Evolutionary conservation across 2,797 vertebrate genomes (phyloP), one percentile per base, ranked within the genome.

Genomic region (Cottoperca gobio): DNA sequence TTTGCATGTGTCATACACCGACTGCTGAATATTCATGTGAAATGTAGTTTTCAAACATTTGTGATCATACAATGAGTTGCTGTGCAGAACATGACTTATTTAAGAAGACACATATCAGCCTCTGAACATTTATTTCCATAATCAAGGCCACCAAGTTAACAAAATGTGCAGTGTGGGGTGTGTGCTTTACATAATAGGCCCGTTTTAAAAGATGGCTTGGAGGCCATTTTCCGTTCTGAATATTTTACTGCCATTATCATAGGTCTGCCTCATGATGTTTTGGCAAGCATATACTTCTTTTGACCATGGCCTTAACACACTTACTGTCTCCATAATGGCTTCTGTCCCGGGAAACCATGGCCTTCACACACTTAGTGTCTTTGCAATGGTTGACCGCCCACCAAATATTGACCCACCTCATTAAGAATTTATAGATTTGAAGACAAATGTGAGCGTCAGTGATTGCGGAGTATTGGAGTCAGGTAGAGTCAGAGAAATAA

Each of bases 101-200:
- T 16, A 5, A 39, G 37, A 39, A 73, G 54, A 57, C 37, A 57
- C 42, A 17, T 24, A 37, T 61, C 39, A 42, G 54, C 28, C 28
- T 57, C 45, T 43, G 35, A 62, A 72, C 35, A 52, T 42, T 19
- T 54, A 39, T 73, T 73, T 83, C 39, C 62, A 75, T 66, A 69
- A 65, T 78, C 54, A 35, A 65, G 50, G 52, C 28, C 48, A 49
- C 46, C 33, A 63, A 33, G 17, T 69, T 28, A 53, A 45, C 40
- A 55, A 52, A 54, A 24, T 31, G 4, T 37, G 52, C 63, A 35
- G 16, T n/a, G 31, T 50, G 24, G 26, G n/a, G 21, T 53, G 33
- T 42, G 16, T 59, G n/a, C 12, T 75, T 49, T 31, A 54, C 31
- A 61, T 62, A 60, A 60, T 13, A 49, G 24, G 42, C 2, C 33